phyloP scores from a whole-genome alignment of 2,888 invertebrate species.

The Lepidonotus clava region DNA sequence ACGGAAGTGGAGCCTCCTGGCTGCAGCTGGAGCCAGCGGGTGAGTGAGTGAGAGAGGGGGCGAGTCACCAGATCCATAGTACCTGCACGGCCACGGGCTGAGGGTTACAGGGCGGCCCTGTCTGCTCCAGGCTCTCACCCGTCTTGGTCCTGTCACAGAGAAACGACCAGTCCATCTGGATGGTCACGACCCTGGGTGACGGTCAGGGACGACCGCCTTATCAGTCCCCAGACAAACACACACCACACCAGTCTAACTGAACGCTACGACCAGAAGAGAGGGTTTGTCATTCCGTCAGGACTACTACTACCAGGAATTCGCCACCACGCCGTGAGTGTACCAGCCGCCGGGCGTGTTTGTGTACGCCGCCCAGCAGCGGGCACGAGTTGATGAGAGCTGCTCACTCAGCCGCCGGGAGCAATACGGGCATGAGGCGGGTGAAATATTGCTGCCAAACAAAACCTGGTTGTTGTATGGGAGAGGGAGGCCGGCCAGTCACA shows the following conservation, averaged over 20 bases:
- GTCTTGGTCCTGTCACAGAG: not conserved
- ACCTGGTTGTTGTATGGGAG: too few relatives aligned
- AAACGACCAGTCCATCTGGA: not conserved
- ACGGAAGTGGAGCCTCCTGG: not conserved
- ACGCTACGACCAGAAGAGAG: not conserved
- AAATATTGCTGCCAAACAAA: not conserved
- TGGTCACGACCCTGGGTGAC: not conserved
- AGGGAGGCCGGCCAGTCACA: too few relatives aligned
- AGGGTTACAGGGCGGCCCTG: not conserved
- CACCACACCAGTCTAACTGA: not conserved
- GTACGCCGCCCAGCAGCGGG: not conserved
- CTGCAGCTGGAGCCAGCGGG: not conserved
- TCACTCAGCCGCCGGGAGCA: slow-evolving; percentile 10
- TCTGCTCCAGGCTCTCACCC: not conserved
- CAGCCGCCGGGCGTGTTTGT: not conserved
- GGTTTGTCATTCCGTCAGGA: not conserved
- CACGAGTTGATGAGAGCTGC: not conserved
- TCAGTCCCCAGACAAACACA: not conserved
- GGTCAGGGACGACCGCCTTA: not conserved
- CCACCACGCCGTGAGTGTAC: not conserved
- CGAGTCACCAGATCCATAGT: slow-evolving; percentile 12
- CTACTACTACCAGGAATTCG: slow-evolving; percentile 3
- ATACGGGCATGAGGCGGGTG: slow-evolving; percentile 32
- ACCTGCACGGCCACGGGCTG: not conserved
- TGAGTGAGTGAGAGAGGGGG: not conserved